A percentile compares a stretch with the other conserved stretches of the same genome.
These are phyloP conservation scores for Amphimedon queenslandica DNA, from an alignment of 37 sponge, comb jelly and placozoan species.

Conservation along the genomic window DNA sequence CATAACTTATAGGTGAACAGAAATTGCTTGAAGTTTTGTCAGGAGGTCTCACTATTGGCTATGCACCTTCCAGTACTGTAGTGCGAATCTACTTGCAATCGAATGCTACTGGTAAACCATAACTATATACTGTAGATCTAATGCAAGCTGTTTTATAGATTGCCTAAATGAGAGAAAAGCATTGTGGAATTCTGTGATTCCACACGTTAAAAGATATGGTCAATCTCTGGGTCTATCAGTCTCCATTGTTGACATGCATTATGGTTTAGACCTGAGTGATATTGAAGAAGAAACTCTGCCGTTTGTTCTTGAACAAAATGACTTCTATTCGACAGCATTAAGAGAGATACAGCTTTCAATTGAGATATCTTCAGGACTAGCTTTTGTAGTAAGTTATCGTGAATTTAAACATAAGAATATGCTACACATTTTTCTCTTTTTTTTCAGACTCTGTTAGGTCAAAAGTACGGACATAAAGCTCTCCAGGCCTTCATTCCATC, in stretches of 20 bases:
- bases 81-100: slow-evolving; percentile 58
- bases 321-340: slow-evolving; percentile 15
- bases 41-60: slow-evolving; percentile 39
- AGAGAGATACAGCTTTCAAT: slow-evolving; percentile 70
- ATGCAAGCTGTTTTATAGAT: too few species aligned
- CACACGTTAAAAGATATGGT: slow-evolving; percentile 40
- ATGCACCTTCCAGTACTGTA: slow-evolving; percentile 19
- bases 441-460: slow-evolving; percentile 64
- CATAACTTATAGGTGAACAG: slow-evolving; percentile 12
- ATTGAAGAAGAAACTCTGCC: neutral
- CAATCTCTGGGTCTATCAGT: slow-evolving; percentile 68
- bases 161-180: slow-evolving; percentile 16
- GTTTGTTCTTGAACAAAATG: slow-evolving; percentile 28
- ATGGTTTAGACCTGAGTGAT: slow-evolving; percentile 3
- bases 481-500: slow-evolving; percentile 33
- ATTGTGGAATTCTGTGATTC: slow-evolving; percentile 30
- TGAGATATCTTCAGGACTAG: slow-evolving; percentile 54
- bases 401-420: neutral
- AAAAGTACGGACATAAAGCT: slow-evolving; percentile 63
- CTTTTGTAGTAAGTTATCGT: slow-evolving; percentile 60
- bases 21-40: slow-evolving; percentile 31
- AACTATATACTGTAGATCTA: neutral
- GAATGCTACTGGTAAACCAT: slow-evolving; percentile 20
- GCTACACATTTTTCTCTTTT: neutral
- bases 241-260: slow-evolving; percentile 55